Base-by-base conservation (phyloP, 2,888 invertebrate species). In the Amorpha juglandis region DNA sequence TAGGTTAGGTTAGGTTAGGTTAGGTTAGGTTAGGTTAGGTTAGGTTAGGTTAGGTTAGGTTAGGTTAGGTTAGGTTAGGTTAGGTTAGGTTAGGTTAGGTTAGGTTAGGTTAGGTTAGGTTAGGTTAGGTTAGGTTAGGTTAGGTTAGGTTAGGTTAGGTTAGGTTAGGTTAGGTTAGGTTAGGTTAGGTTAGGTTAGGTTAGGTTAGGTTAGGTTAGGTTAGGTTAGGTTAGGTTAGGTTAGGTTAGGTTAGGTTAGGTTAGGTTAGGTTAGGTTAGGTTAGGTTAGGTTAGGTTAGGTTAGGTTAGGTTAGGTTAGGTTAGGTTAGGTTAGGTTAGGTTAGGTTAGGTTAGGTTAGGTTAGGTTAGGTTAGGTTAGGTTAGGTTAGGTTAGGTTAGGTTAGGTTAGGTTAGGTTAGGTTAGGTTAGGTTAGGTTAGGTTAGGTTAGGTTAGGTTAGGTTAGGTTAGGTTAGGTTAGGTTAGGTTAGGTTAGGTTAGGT, bases 81-180 rank as follows among this genome's bases (percentile, higher is more conserved):
- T 47, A 47, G 47, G 47, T 47, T 47, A 47, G 47, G 47, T 47
- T 47, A 70, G 70, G 70, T 70, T 70, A 70, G 70, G 70, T 70
- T 70, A 70, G 70, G 70, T 70, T 70, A 68, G 70, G 70, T 70
- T 70, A 70, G 70, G 70, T 70, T 70, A 70, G 70, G 70, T 70
- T 70, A 70, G 70, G 70, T 70, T 70, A 70, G 69, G 70, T 70
- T 70, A 68, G 70, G 70, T 70, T 70, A 70, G 68, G 70, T 68
- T 70, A 70, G 70, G 68, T 70, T 67, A 69, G 69, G 68, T 70
- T 68, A 70, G 70, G 70, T 69, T 69, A 67, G 69, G 67, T 69
- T 67, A 69, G 69, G 69, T 69, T 67, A 66, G 69, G 69, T 69
- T 69, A 67, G 69, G 69, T 69, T 69, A 69, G 69, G 69, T 69